Percentiles rank a stretch among this genome's conserved stretches.
Evolutionary conservation across 1,140 invertebrate species (phyloP).

Genomic region (Leptonema lineaticorne): DNA sequence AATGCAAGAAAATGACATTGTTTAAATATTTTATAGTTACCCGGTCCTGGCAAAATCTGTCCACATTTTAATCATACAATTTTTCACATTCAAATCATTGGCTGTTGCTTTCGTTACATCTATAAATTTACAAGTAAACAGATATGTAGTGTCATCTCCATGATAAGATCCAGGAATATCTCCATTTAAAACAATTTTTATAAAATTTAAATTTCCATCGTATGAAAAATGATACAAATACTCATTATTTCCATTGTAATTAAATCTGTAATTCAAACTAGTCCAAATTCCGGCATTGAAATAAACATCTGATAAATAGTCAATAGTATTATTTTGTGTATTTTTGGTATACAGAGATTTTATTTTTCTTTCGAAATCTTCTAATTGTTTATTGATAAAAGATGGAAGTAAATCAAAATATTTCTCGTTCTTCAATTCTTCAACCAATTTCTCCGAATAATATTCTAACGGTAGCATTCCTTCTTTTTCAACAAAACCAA

Average conservation of each 20-base stretch:
- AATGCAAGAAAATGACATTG: conserved; percentile 9
- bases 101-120: conserved; percentile 40
- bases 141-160: conserved; percentile 50
- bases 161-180: conserved; percentile 49
- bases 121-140: conserved; percentile 45
- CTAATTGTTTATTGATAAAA: conserved; percentile 43
- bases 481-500: conserved; percentile 50
- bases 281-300: conserved; percentile 49
- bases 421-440: conserved; percentile 44
- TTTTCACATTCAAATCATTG: conserved; percentile 45
- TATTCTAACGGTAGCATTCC: conserved; percentile 45
- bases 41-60: conserved; percentile 57
- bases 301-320: conserved; percentile 51
- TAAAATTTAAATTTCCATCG: conserved; percentile 50
- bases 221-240: conserved; percentile 54
- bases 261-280: conserved; percentile 32
- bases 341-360: conserved; percentile 45
- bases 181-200: conserved; percentile 44
- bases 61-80: conserved; percentile 54
- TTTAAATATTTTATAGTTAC: conserved; percentile 43
- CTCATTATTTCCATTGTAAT: conserved; percentile 44
- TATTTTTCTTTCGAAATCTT: conserved; percentile 45
- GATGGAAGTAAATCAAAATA: conserved; percentile 47
- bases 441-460: conserved; percentile 25
- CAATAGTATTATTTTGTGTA: conserved; percentile 45